A percentile compares a stretch with the other conserved stretches of the same genome.
Conservation (phyloP, 2,113 vertebrate species). For the Aix galericulata region DNA sequence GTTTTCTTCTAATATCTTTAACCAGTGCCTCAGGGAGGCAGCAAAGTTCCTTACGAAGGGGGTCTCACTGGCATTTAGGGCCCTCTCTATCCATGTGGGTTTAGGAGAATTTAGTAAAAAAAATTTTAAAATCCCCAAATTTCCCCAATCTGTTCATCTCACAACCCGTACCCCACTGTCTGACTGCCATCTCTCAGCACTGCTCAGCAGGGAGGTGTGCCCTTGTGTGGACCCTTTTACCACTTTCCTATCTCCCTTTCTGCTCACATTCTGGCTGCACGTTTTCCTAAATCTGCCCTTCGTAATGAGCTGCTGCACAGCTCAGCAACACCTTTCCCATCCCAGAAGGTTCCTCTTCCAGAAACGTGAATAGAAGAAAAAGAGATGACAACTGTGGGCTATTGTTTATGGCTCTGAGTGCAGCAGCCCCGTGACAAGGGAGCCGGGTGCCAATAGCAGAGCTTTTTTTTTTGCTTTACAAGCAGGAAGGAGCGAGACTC, state of each 20-base stretch:
- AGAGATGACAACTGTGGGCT: accelerated
- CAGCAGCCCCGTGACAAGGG: not conserved
- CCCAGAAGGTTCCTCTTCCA: not conserved
- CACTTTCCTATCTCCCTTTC: not conserved
- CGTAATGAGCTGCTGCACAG: not conserved
- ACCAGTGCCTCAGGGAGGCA: no score
- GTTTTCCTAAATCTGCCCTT: not conserved
- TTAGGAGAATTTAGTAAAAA: not conserved
- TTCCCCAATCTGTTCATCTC: not conserved
- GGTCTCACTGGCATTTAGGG: not conserved
- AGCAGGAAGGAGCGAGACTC: not conserved
- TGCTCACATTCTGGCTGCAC: not conserved
- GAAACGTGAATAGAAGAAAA: not conserved
- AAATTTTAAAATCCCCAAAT: not conserved
- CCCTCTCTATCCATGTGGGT: not conserved
- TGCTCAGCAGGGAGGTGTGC: not conserved
- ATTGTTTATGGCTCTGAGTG: not conserved
- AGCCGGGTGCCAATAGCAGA: not conserved
- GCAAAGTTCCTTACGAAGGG: not conserved
- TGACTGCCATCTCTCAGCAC: not conserved
- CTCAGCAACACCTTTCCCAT: not conserved
- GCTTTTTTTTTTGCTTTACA: not conserved
- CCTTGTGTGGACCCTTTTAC: not conserved
- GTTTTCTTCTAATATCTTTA: not conserved
- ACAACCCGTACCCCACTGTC: accelerated